phyloP scores from a whole-genome alignment of 2,888 invertebrate species.

The Drosophila peninsularis region DNA sequence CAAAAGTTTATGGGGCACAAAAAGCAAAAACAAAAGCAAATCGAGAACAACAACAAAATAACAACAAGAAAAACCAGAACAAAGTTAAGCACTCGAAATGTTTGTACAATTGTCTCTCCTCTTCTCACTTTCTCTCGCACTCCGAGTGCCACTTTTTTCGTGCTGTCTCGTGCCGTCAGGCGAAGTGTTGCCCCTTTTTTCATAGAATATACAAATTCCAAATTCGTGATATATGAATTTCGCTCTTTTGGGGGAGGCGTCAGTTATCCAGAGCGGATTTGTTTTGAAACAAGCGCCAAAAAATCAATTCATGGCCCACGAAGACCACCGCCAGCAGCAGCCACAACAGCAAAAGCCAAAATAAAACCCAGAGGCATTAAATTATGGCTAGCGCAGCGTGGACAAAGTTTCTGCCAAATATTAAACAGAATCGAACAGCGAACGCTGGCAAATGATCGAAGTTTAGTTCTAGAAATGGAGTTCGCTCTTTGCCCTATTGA shows the following conservation, averaged over 20 bases:
- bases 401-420: background rate
- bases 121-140: conserved; percentile 3
- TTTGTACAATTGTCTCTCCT: conserved; percentile 36
- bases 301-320: conserved; percentile 38
- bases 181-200: conserved; percentile 13
- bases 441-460: background rate
- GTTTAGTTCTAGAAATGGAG: no score
- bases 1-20: conserved; percentile 54
- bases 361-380: conserved; percentile 26
- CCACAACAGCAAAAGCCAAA: conserved; percentile 10
- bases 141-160: background rate
- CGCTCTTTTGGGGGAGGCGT: background rate
- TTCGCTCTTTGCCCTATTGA: no score
- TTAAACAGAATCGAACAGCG: background rate
- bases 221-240: conserved; percentile 26
- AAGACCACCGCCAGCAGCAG: background rate
- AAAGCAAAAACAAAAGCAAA: conserved; percentile 26
- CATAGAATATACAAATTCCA: conserved; percentile 18
- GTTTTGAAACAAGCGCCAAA: conserved; percentile 22
- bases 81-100: conserved; percentile 54
- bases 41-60: conserved; percentile 18
- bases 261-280: conserved; percentile 3
- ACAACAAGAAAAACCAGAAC: conserved; percentile 19
- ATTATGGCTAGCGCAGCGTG: conserved; percentile 14
- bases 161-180: conserved; percentile 8